These are phyloP conservation scores for Carassius carassius DNA, from an alignment of 2,113 vertebrate genomes.

Conservation along the genomic window DNA sequence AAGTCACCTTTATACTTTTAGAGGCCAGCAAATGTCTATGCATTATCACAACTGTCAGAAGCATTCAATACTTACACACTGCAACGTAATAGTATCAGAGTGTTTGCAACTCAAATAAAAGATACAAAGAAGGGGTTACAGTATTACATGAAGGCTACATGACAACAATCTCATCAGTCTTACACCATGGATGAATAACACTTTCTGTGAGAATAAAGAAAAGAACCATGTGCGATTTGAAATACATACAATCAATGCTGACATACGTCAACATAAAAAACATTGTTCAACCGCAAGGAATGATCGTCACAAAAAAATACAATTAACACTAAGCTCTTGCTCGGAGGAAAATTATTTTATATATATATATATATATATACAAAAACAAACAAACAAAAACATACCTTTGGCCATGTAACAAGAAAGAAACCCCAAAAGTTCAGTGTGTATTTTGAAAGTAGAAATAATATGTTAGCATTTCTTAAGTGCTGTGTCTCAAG, in stretches of 20 bases:
- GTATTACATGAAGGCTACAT: constrained; percentile 26
- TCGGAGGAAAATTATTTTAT: not conserved
- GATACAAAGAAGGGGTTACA: constrained; percentile 55
- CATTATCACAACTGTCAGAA: not conserved
- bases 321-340: constrained; percentile 54
- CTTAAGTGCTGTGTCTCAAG: constrained; percentile 79
- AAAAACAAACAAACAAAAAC: not conserved
- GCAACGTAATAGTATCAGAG: constrained; percentile 2
- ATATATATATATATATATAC: too few relatives aligned
- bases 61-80: constrained; percentile 25
- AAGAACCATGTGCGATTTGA: constrained; percentile 54
- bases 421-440: constrained; percentile 60
- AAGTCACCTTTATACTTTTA: constrained; percentile 1
- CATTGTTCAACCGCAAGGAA: constrained; percentile 53
- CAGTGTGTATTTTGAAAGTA: constrained; percentile 29
- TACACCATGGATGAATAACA: constrained; percentile 65
- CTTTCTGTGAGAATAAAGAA: constrained; percentile 60
- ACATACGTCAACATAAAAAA: constrained; percentile 22
- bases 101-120: constrained; percentile 40
- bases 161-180: constrained; percentile 34
- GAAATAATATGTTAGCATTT: constrained; percentile 63
- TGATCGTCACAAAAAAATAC: constrained; percentile 29
- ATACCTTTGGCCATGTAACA: constrained; percentile 28
- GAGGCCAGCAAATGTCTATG: not conserved
- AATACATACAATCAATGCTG: constrained; percentile 64